Base-by-base conservation (phyloP, 1,140 invertebrate species). In the Globodera ellingtonae region DNA sequence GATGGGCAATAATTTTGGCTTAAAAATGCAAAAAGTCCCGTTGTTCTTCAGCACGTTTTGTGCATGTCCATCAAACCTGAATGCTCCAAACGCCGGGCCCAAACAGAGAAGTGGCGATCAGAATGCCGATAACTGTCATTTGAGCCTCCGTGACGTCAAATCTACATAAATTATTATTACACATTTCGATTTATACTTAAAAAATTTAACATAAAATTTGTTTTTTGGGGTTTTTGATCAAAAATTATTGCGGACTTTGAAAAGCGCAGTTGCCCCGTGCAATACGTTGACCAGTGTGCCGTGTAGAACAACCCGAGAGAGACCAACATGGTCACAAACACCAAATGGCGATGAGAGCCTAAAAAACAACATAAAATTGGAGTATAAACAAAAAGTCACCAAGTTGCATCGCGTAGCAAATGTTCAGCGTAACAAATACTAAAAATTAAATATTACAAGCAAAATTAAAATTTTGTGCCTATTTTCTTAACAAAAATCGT, bases 251-350 rank as follows among this genome's bases (percentile, higher is more conserved):
- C 15, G 62, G 67, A 89, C 89, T 89, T 89, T 91, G 95, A 95
- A 92, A 99, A 98, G 82, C 93, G 93, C 77, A 99, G 91, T 44
- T 94, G 93, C 70, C 94, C 94, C 91, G 91, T 97, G 44, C 98
- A 96, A 91, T 98, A 99, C 0, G 96, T 97, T 90, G 98, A 96
- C 98, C 97, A 99, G 90, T 99, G 98, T 3, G 97, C 97, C 90
- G 94, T 95, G 91, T 99, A 99, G 91, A 99, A 99, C 71, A 98
- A 90, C 15, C 94, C 94, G 90, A 96, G 94, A 18, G 95, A 95
- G 90, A 94, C 93, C 89, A 98, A 95, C 90, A 94, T 95, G 91
- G 98, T 95, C 92, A 98, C 94, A 93, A 95, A 95, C 71, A 93
- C 93, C 44, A 95, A 95, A 90, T 95, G 93, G 86, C 93, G 92